Conservation (phyloP, 2,797 vertebrate species). For the Mus spretus region DNA sequence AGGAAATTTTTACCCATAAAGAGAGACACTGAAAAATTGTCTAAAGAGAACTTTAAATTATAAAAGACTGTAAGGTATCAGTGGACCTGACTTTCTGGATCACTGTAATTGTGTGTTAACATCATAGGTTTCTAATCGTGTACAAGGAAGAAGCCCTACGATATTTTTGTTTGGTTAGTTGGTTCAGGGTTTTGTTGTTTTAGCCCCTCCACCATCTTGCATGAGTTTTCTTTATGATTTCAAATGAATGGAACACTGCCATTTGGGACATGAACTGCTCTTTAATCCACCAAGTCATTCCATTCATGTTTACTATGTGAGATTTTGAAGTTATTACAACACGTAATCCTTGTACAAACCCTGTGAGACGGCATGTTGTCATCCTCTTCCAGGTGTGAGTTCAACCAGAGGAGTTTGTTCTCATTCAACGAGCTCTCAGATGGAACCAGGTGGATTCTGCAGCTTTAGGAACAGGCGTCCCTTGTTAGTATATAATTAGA, state of each 20-base stretch:
- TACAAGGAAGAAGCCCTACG: background rate
- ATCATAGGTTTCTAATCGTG: background rate
- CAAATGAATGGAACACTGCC: slow-evolving; percentile 34
- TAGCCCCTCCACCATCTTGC: background rate
- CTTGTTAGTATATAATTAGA: background rate
- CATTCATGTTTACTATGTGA: background rate
- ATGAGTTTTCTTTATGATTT: background rate
- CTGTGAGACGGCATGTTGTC: background rate
- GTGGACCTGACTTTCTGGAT: background rate
- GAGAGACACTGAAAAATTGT: background rate
- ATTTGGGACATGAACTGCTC: background rate
- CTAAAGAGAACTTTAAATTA: slow-evolving; percentile 12
- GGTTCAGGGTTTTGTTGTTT: background rate
- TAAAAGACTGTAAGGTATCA: background rate
- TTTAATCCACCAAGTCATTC: background rate
- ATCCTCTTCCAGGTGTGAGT: background rate
- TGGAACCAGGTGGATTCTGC: background rate
- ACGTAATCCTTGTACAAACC: background rate
- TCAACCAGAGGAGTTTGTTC: background rate
- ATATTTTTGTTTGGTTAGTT: background rate
- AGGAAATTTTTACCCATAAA: background rate
- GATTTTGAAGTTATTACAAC: background rate
- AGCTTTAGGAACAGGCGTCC: slow-evolving; percentile 25
- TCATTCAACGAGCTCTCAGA: background rate
- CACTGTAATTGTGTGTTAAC: background rate